Evolutionary conservation across 2,888 invertebrate genomes (phyloP).

Genomic region (Polyommatus icarus): DNA sequence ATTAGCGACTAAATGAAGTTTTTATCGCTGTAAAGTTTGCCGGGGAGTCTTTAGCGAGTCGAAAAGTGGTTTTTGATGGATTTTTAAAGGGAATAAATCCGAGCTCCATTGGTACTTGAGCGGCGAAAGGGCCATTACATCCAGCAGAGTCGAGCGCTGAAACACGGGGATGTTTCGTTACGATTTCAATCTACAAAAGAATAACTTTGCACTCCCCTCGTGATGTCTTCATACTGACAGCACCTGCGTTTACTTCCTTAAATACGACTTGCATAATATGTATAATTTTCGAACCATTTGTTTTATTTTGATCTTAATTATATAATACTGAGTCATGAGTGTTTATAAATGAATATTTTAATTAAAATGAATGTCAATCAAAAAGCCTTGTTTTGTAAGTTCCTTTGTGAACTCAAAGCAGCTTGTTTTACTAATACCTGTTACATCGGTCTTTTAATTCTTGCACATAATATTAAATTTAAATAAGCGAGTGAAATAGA

Average conservation of each 20-base stretch:
- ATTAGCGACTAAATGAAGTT: conserved; percentile 25
- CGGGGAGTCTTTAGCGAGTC: conserved; percentile 32
- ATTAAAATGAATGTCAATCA: not conserved
- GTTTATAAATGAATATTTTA: too few species aligned
- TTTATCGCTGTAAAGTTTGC: conserved; percentile 36
- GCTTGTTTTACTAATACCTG: too few species aligned
- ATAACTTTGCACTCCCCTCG: conserved; percentile 23
- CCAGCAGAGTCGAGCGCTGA: conserved; percentile 32
- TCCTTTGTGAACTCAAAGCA: not conserved
- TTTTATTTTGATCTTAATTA: not conserved
- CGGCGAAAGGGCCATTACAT: conserved; percentile 29
- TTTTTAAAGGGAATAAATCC: conserved; percentile 40
- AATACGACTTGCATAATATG: not conserved
- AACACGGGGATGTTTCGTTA: conserved; percentile 32
- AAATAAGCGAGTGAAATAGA: not conserved
- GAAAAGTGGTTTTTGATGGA: conserved; percentile 40
- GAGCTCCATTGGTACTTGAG: conserved; percentile 33
- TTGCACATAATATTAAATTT: too few species aligned
- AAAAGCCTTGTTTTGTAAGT: not conserved
- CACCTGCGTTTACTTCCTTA: not conserved
- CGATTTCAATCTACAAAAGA: conserved; percentile 36
- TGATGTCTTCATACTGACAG: conserved; percentile 34
- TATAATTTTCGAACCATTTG: not conserved
- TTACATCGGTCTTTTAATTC: too few species aligned
- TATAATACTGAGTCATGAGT: not conserved